A percentile compares a stretch with the other conserved stretches of the same genome.
Evolutionary conservation across 2,113 vertebrate species (phyloP).

Genomic region (Sphaerodactylus townsendi): DNA sequence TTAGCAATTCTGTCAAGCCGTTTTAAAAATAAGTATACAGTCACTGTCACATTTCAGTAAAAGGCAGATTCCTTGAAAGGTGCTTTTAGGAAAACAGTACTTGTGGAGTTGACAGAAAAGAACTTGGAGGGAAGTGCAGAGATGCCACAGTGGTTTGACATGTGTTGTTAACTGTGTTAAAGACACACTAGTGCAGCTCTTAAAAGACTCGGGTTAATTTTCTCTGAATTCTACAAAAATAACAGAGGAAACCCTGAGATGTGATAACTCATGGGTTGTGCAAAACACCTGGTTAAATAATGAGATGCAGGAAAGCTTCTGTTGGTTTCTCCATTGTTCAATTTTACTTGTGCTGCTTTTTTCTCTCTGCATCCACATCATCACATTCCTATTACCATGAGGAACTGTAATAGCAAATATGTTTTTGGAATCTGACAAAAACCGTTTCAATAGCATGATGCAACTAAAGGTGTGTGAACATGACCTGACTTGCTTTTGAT

Average conservation of each 20-base stretch:
- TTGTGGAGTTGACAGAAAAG: conserved; percentile 56
- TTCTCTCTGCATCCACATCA: not conserved
- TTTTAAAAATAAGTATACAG: conserved; percentile 80
- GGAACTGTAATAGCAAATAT: not conserved
- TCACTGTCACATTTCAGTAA: conserved; percentile 73
- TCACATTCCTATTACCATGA: not conserved
- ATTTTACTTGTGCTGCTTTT: not conserved
- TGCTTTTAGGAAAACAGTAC: conserved; percentile 66
- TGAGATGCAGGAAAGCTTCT: not conserved
- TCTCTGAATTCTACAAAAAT: conserved; percentile 4
- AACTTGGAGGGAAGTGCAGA: conserved; percentile 16
- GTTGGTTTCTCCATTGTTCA: not conserved
- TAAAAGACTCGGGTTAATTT: conserved; percentile 35
- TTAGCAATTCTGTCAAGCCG: conserved; percentile 83
- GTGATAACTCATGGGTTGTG: not conserved
- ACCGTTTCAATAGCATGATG: not conserved
- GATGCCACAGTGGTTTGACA: conserved; percentile 27
- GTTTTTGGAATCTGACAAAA: not conserved
- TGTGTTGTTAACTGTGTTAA: conserved; percentile 21
- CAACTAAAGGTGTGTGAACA: no score
- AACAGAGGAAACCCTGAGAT: not conserved
- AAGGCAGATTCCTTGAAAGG: conserved; percentile 71
- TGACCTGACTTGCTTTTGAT: not conserved
- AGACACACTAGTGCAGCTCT: conserved; percentile 42
- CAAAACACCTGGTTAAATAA: not conserved